Evolutionary conservation across 2,888 invertebrate species (phyloP), one percentile per base, ranked within the genome.

Genomic region (Hyles lineata): DNA sequence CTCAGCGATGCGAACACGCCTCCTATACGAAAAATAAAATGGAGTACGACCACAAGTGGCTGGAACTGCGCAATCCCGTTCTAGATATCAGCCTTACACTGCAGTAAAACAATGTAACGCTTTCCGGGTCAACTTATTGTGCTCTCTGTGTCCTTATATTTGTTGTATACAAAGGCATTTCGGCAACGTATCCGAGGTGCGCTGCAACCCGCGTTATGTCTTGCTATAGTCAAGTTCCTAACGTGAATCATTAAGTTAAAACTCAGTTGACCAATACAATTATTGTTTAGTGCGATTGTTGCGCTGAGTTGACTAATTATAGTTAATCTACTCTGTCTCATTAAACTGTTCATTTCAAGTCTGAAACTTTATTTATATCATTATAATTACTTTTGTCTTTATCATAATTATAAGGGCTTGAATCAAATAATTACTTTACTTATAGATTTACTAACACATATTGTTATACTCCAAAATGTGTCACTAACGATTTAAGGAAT

Each of bases 81-180:
- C 75, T 70, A 75, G 79, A 77, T 80, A 79, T 78, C 78, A 75
- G 75, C 76, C 77, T 79, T 76, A 76, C 79, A 76, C 76, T 80
- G 79, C 80, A 79, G 78, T 79, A 79, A 84, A 84, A 80, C 81
- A 81, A 75, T 76, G 78, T 79, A 77, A 78, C 77, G 77, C 74
- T 72, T 81, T 84, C 81, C 83, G 77, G 77, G 84, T 79, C 79
- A 79, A 79, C 76, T 77, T 80, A 78, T 79, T 78, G 83, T 77
- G 77, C 76, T 77, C 77, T 74, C 75, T 78, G 73, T 76, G 75
- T 79, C 77, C 80, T 52, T 79, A 83, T 76, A 76, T 74, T 77
- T 78, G 73, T 73, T 67, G 70, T 59, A 23, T 19, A 71, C 43
- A 58, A 59, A 67, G 70, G 29, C 63, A 50, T 73, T 50, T 63